These are phyloP conservation scores for Folsomia manolachei DNA, from an alignment of 2,888 invertebrate species.

Conservation along the genomic window DNA sequence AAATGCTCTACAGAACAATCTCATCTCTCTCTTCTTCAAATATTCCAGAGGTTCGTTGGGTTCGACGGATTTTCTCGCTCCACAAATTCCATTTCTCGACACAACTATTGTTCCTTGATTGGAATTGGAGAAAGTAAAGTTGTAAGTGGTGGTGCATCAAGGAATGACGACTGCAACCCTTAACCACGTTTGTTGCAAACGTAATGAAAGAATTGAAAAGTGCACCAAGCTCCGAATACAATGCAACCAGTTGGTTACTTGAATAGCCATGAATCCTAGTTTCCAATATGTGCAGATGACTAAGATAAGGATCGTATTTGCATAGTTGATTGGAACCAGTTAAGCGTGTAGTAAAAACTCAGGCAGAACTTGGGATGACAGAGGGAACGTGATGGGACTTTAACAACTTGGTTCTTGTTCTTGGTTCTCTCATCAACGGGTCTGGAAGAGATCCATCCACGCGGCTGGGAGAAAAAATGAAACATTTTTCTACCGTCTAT, in stretches of 20 bases:
- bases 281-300: background rate
- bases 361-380: constrained; percentile 23
- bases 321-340: constrained; percentile 51
- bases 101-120: background rate
- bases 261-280: background rate
- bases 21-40: too few relatives aligned
- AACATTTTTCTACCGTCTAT: constrained; percentile 34
- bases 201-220: background rate
- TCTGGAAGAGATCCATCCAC: background rate
- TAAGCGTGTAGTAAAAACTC: constrained; percentile 47
- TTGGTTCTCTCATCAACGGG: background rate
- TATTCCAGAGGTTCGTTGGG: too few relatives aligned
- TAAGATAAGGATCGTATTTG: constrained; percentile 42
- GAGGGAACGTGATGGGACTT: constrained; percentile 48
- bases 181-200: background rate
- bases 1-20: background rate
- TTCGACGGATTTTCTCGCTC: background rate
- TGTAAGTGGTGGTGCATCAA: background rate
- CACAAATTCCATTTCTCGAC: background rate
- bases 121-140: background rate
- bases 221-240: too few relatives aligned
- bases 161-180: background rate
- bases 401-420: background rate
- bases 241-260: background rate
- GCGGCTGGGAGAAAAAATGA: constrained; percentile 33